Percentiles rank a stretch among this genome's conserved stretches.
Conservation (phyloP, 2,797 vertebrate genomes). For the Siniperca obscura region DNA sequence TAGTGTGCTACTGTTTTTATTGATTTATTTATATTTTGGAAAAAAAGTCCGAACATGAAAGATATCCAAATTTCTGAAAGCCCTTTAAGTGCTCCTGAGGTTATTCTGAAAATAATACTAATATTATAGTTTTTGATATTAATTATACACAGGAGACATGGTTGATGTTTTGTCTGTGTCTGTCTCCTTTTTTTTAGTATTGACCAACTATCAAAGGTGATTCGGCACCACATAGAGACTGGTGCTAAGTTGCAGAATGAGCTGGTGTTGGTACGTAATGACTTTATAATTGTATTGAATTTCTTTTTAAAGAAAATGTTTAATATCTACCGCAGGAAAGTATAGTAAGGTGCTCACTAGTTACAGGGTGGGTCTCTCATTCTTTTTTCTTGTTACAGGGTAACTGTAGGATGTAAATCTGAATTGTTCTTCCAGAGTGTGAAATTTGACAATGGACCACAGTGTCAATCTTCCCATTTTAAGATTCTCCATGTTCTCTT, state of each 20-base stretch:
- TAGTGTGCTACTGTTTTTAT: neutral
- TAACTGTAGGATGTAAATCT: neutral
- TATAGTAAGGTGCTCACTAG: neutral
- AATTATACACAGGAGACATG: neutral
- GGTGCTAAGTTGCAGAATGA: slow-evolving; percentile 85
- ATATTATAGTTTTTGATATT: neutral
- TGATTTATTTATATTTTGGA: neutral
- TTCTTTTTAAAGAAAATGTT: neutral
- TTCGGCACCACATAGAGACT: slow-evolving; percentile 88
- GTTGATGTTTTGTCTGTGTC: neutral
- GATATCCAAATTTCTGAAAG: neutral
- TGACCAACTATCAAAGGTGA: slow-evolving; percentile 87
- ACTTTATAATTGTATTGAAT: neutral
- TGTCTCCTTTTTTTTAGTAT: slow-evolving; percentile 81
- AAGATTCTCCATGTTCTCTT: slow-evolving; percentile 8
- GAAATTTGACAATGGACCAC: neutral
- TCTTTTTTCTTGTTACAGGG: neutral
- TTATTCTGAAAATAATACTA: no score
- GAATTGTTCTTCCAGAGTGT: neutral
- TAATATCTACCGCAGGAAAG: no score
- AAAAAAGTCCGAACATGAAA: neutral
- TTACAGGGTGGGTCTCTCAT: neutral
- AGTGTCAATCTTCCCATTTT: neutral
- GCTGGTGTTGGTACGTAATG: slow-evolving; percentile 83
- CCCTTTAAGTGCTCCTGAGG: no score